phyloP scores from a whole-genome alignment of 2,888 invertebrate genomes.

The Meliscaeva auricollis region DNA sequence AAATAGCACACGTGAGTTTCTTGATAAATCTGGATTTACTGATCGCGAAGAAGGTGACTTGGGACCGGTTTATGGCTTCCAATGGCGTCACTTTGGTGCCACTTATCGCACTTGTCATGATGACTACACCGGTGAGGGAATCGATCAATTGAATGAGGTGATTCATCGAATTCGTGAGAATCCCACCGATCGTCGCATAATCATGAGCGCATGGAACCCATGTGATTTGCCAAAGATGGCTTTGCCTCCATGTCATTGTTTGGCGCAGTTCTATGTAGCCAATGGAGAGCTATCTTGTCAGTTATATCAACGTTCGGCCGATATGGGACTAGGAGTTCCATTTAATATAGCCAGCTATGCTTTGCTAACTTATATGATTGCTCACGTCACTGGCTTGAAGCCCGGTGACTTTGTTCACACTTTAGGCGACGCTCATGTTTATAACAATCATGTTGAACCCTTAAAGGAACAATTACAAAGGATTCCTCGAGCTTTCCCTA shows the following conservation, averaged over 20 bases:
- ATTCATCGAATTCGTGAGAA: constrained; percentile 92
- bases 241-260: constrained; percentile 97
- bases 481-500: constrained; percentile 92
- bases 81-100: constrained; percentile 99
- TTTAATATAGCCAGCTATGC: constrained; percentile 99
- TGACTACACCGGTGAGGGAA: constrained; percentile 93
- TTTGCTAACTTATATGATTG: constrained; percentile 97
- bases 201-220: constrained; percentile 98
- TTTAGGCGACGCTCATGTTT: constrained; percentile 97
- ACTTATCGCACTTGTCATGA: constrained; percentile 92
- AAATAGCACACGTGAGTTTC: constrained; percentile 94
- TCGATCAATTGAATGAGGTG: constrained; percentile 93
- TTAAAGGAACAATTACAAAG: constrained; percentile 92
- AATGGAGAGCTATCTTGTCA: constrained; percentile 94
- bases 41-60: constrained; percentile 96
- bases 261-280: constrained; percentile 97
- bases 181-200: constrained; percentile 94
- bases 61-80: constrained; percentile 98
- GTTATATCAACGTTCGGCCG: constrained; percentile 97
- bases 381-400: constrained; percentile 95
- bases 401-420: constrained; percentile 97
- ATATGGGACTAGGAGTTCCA: constrained; percentile 99
- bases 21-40: constrained; percentile 93
- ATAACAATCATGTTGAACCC: constrained; percentile 94
- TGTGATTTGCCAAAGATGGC: constrained; percentile 95